Percentiles rank a stretch among this genome's conserved stretches.
Evolutionary conservation across 2,113 vertebrate species (phyloP).

Genomic region (Callionymus lyra): DNA sequence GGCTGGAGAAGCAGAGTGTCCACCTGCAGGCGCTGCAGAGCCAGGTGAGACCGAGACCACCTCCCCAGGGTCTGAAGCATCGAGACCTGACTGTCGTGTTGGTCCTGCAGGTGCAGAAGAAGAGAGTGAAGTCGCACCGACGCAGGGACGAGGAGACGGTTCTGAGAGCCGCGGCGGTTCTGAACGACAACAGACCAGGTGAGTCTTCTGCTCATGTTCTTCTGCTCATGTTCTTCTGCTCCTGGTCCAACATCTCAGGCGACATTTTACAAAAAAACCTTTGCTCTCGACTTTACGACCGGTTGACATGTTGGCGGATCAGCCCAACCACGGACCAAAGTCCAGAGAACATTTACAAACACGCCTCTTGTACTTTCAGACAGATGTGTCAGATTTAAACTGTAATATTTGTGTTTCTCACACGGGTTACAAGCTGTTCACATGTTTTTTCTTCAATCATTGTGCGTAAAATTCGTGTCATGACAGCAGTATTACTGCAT

Average conservation of each 20-base stretch:
- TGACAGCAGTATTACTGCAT: no score
- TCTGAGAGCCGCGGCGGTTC: slow-evolving; percentile 11
- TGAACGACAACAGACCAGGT: slow-evolving; percentile 18
- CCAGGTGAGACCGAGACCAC: slow-evolving; percentile 14
- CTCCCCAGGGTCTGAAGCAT: no score
- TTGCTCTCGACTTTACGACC: slow-evolving; percentile 25
- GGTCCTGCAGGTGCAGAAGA: slow-evolving; percentile 35
- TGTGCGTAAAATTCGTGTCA: no score
- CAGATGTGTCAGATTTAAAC: no score
- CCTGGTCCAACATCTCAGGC: no score
- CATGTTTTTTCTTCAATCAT: no score
- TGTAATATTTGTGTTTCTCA: no score
- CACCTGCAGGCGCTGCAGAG: slow-evolving; percentile 69
- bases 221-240: no score
- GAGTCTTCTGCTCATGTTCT: no score
- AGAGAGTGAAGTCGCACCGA: slow-evolving; percentile 42
- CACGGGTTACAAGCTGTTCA: no score
- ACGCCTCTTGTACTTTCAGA: slow-evolving; percentile 1
- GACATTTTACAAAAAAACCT: slow-evolving; percentile 22
- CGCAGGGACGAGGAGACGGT: slow-evolving; percentile 35
- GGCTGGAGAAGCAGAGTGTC: slow-evolving; percentile 80
- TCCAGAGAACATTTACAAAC: slow-evolving; percentile 8
- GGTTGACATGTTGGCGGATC: slow-evolving; percentile 23
- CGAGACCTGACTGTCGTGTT: not conserved
- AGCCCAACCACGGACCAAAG: slow-evolving; percentile 35